Conservation (phyloP, 2,888 invertebrate genomes). For the Pherbina coryleti region DNA sequence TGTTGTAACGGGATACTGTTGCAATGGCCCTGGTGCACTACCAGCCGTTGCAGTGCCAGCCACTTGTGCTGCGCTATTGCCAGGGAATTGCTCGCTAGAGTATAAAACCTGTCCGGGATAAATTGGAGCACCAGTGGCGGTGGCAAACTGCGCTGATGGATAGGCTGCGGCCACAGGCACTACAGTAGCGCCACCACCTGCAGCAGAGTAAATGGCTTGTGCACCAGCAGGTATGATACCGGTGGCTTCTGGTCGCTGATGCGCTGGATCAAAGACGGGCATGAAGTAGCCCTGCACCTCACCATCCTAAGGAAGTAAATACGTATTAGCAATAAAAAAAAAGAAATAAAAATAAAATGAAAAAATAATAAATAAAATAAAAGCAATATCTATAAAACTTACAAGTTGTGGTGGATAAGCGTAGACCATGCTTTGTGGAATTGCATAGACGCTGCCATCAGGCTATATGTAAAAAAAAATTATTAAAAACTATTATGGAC, state of each 20-base stretch:
- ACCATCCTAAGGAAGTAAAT: constrained; percentile 56
- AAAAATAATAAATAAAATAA: no score
- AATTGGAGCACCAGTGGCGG: constrained; percentile 63
- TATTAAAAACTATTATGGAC: not conserved
- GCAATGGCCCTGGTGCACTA: constrained; percentile 57
- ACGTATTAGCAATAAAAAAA: not conserved
- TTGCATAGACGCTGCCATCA: constrained; percentile 69
- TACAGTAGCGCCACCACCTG: constrained; percentile 61
- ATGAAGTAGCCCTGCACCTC: constrained; percentile 69
- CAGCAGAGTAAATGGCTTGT: constrained; percentile 65
- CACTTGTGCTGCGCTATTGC: constrained; percentile 55
- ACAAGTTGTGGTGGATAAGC: constrained; percentile 65
- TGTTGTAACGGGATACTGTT: constrained; percentile 66
- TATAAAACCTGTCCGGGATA: constrained; percentile 69
- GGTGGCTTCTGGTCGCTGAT: constrained; percentile 61
- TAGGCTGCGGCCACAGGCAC: constrained; percentile 66
- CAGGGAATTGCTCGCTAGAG: constrained; percentile 66
- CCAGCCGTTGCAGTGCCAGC: constrained; percentile 57
- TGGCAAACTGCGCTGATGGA: constrained; percentile 65
- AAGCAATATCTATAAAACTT: constrained; percentile 45
- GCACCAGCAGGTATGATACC: constrained; percentile 62
- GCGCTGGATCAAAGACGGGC: constrained; percentile 68
- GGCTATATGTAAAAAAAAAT: constrained; percentile 55
- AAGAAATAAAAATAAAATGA: no score
- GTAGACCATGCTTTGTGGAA: constrained; percentile 69